phyloP scores from a whole-genome alignment of 2,888 invertebrate genomes.

The Philhelius pedissequus region DNA sequence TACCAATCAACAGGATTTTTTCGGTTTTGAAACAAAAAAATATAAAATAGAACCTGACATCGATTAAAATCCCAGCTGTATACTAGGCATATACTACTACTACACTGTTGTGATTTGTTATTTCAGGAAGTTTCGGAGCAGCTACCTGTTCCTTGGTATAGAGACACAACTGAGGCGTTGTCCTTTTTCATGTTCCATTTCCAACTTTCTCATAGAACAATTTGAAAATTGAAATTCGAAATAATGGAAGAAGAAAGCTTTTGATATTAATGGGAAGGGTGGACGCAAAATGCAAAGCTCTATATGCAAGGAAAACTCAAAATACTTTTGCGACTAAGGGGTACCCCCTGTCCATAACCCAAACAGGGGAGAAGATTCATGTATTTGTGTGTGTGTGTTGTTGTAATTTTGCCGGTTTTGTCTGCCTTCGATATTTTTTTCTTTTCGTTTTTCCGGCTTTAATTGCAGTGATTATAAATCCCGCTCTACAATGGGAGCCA shows the following conservation, averaged over 20 bases:
- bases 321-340: background rate
- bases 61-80: slow-evolving; percentile 33
- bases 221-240: slow-evolving; percentile 20
- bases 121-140: background rate
- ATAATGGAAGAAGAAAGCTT: slow-evolving; percentile 21
- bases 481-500: slow-evolving; percentile 44
- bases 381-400: background rate
- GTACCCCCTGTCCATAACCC: background rate
- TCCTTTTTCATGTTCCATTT: slow-evolving; percentile 64
- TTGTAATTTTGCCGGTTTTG: slow-evolving; percentile 55
- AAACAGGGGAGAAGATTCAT: background rate
- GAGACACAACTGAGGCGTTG: slow-evolving; percentile 66
- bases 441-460: slow-evolving; percentile 17
- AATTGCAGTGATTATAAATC: slow-evolving; percentile 64
- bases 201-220: slow-evolving; percentile 10
- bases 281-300: background rate
- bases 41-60: slow-evolving; percentile 5
- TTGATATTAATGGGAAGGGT: background rate
- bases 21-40: background rate
- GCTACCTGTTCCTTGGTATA: slow-evolving; percentile 38
- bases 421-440: slow-evolving; percentile 14
- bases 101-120: background rate
- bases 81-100: too few relatives aligned
- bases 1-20: slow-evolving; percentile 59
- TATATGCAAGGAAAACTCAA: background rate